Evolutionary conservation across 2,797 vertebrate genomes (phyloP), one percentile per base, ranked within the genome.

Genomic region (Sebastes elongatus): DNA sequence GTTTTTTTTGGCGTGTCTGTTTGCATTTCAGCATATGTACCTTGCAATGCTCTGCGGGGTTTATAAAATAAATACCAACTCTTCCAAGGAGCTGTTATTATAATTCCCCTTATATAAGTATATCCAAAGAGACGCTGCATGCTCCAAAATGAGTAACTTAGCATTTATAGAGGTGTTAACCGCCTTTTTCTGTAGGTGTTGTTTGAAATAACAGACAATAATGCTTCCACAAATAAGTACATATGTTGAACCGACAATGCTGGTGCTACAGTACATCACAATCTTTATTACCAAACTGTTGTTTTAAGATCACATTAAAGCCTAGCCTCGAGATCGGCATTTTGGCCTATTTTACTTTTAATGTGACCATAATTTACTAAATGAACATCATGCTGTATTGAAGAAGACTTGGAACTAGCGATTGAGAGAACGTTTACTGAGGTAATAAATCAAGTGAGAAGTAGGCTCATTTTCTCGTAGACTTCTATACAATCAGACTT

Each of bases 11-110:
- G 46, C 27, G 6, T 23, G 10, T 57, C 20, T 52, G 56, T 64
- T 84, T 81, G 63, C 27, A 65, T 61, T 71, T 49, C 32, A 53
- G 65, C 62, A 63, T 35, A 80, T 78, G 71, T 32, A 70, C 64
- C 23, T 22, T 23, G 11, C 10, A 10, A 59, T 30, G 59, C 64
- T 78, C 66, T 72, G 66, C 25, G 55, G 66, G 27, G 38, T 64
- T 53, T 63, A 18, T 69, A 8, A 42, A 62, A 57, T 2, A 62
- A 22, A 80, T 2, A 69, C 5, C 10, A 72, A 49, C 23, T 38
- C 22, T 63, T 77, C 61, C 38, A 46, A 59, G 35, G 59, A 71
- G 28, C 42, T 71, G 65, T 80, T 55, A 72, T 75, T 78, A 52
- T 77, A 49, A 27, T 64, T 32, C 20, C 7, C 4, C 18, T 70